Conservation (phyloP, 2,113 vertebrate genomes). For the Ammodytes marinus region DNA sequence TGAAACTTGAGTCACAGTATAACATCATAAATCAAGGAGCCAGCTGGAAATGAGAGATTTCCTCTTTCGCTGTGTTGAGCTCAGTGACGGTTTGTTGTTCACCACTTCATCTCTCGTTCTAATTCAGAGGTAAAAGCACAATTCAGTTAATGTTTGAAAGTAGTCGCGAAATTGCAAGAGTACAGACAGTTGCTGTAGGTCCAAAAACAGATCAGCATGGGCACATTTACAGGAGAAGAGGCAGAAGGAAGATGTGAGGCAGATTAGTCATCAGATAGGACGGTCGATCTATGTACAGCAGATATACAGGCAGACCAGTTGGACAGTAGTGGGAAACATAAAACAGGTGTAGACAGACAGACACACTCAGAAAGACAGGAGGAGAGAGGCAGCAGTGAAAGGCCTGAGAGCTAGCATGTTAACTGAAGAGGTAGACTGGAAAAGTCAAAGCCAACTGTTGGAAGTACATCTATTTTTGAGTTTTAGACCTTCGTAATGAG, state of each 20-base stretch:
- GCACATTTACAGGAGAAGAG: conserved; percentile 60
- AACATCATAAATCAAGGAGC: conserved; percentile 9
- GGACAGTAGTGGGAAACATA: background rate
- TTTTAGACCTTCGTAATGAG: too few species aligned
- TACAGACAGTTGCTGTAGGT: conserved; percentile 72
- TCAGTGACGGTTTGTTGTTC: background rate
- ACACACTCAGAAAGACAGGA: background rate
- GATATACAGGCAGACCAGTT: conserved; percentile 31
- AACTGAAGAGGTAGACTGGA: conserved; percentile 64
- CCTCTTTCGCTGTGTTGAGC: background rate
- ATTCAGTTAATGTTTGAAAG: conserved; percentile 34
- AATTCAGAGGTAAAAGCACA: conserved; percentile 57
- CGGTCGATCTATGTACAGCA: conserved; percentile 50
- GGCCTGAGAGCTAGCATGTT: conserved; percentile 18
- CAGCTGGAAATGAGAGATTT: background rate
- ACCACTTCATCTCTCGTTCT: conserved; percentile 4
- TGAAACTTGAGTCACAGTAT: conserved; percentile 25
- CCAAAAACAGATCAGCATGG: conserved; percentile 58
- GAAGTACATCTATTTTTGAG: background rate
- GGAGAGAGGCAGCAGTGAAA: conserved; percentile 45
- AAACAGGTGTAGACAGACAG: background rate
- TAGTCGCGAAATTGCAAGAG: conserved; percentile 33
- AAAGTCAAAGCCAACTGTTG: conserved; percentile 5
- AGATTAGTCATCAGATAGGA: conserved; percentile 53
- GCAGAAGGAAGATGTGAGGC: conserved; percentile 68